These are phyloP conservation scores for Calosoma granatense DNA, from an alignment of 1,140 invertebrate species.

Conservation along the genomic window DNA sequence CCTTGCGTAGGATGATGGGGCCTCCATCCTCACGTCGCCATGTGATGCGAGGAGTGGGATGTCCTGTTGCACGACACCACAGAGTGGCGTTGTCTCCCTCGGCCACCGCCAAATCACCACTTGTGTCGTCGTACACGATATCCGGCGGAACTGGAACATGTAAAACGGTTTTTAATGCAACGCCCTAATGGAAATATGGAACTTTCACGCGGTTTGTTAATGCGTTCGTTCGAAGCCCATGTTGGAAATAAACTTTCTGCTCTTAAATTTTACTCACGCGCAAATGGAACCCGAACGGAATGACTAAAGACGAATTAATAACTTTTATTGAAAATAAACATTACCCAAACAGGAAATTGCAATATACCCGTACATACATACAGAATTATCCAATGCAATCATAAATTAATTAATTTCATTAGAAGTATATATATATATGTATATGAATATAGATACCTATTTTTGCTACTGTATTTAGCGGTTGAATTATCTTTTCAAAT, in stretches of 20 bases:
- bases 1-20: slow-evolving; percentile 53
- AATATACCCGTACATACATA: no score
- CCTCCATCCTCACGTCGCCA: slow-evolving; percentile 62
- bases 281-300: no score
- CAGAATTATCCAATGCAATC: no score
- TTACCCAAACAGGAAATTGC: no score
- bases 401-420: no score
- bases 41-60: slow-evolving; percentile 57
- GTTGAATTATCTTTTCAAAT: no score
- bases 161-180: slow-evolving; percentile 10
- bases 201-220: background rate
- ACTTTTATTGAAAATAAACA: no score
- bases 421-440: no score
- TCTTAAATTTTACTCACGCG: background rate
- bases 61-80: slow-evolving; percentile 65
- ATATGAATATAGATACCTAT: no score
- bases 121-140: slow-evolving; percentile 65
- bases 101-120: slow-evolving; percentile 62
- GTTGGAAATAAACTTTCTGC: background rate
- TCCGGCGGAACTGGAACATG: slow-evolving; percentile 58
- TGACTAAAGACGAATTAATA: no score
- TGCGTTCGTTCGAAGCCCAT: background rate
- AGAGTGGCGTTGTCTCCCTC: slow-evolving; percentile 74
- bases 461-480: no score
- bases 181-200: background rate